Percentiles rank a stretch among this genome's conserved stretches.
These are phyloP conservation scores for Etheostoma perlongum DNA, from an alignment of 2,797 vertebrate genomes.

Conservation along the genomic window DNA sequence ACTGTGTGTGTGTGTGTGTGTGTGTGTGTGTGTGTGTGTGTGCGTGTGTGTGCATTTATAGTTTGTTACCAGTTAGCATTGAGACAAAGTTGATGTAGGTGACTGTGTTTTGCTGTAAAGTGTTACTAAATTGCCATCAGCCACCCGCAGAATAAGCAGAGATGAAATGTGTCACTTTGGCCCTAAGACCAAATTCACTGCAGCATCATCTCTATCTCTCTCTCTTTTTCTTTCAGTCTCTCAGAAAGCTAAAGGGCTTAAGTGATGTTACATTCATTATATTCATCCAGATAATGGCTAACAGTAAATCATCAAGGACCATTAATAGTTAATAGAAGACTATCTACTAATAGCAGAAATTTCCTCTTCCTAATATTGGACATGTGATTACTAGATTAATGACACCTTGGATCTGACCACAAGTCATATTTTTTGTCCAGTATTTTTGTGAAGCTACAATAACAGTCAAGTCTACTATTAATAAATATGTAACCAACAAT, in stretches of 20 bases:
- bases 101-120: constrained; percentile 52
- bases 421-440: constrained; percentile 46
- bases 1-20: constrained; percentile 28
- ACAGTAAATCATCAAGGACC: constrained; percentile 72
- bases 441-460: constrained; percentile 71
- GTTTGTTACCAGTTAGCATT: constrained; percentile 49
- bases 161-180: constrained; percentile 49
- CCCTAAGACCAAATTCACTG: constrained; percentile 57
- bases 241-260: constrained; percentile 69
- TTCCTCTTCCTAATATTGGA: constrained; percentile 75
- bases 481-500: constrained; percentile 65
- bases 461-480: constrained; percentile 80
- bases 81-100: constrained; percentile 55
- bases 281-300: constrained; percentile 70
- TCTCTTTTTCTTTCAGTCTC: constrained; percentile 37
- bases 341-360: constrained; percentile 77
- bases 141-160: constrained; percentile 44
- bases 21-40: constrained; percentile 16
- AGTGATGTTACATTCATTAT: constrained; percentile 72
- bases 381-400: constrained; percentile 62
- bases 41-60: constrained; percentile 40
- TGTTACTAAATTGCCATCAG: constrained; percentile 48
- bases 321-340: constrained; percentile 79
- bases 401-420: constrained; percentile 43
- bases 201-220: constrained; percentile 43